These are phyloP conservation scores for Suillia variegata DNA, from an alignment of 2,888 invertebrate genomes.

Conservation along the genomic window DNA sequence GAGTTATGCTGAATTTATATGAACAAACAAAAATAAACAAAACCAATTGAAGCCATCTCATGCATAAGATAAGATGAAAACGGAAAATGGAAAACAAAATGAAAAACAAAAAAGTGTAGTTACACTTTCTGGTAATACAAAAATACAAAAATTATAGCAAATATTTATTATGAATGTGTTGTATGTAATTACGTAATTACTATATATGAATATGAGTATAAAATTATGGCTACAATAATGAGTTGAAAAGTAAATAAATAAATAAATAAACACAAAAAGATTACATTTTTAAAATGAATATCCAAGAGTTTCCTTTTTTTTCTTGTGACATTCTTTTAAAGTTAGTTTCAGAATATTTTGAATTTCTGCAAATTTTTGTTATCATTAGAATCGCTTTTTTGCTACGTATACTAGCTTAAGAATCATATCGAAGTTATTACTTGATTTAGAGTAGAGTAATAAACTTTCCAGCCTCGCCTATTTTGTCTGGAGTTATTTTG, in stretches of 20 bases:
- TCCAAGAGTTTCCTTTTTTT: background rate
- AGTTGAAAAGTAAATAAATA: constrained; percentile 27
- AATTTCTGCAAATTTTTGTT: no score
- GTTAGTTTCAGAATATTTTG: no score
- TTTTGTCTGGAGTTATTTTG: no score
- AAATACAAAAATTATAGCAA: constrained; percentile 11
- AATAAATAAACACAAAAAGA: constrained; percentile 20
- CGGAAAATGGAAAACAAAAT: constrained; percentile 14
- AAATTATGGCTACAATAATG: constrained; percentile 29
- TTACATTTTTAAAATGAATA: constrained; percentile 25
- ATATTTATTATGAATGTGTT: constrained; percentile 35
- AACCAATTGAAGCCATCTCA: constrained; percentile 21
- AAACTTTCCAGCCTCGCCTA: no score
- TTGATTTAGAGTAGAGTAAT: no score
- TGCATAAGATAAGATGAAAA: constrained; percentile 20
- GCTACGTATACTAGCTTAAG: no score
- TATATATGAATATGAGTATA: constrained; percentile 19
- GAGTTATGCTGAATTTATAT: background rate
- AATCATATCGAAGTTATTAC: no score
- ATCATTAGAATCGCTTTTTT: no score
- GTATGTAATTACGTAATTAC: constrained; percentile 39
- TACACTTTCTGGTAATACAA: no score
- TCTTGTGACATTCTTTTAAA: no score
- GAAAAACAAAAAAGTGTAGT: constrained; percentile 13
- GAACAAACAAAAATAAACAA: constrained; percentile 16